Evolutionary conservation across 2,113 vertebrate genomes (phyloP).

Genomic region (Lophochroa leadbeateri): DNA sequence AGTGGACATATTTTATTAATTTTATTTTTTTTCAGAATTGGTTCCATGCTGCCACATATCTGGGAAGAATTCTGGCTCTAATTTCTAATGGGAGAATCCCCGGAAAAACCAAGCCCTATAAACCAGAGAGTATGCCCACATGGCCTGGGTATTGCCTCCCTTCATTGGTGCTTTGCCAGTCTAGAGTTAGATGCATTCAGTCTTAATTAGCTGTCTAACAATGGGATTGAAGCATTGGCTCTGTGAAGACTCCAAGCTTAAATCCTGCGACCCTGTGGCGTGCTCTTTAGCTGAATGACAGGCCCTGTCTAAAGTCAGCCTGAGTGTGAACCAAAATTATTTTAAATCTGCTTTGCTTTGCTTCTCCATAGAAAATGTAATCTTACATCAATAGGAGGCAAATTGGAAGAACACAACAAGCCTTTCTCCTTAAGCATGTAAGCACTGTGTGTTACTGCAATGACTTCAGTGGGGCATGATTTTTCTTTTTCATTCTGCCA

Average conservation of each 20-base stretch:
- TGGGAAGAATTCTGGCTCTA: neutral
- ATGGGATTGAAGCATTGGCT: neutral
- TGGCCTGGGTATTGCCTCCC: neutral
- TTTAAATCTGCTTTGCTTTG: constrained; percentile 13
- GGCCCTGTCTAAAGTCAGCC: neutral
- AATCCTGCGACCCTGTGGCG: neutral
- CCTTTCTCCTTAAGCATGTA: neutral
- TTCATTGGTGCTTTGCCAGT: neutral
- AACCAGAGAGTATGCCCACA: neutral
- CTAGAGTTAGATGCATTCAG: neutral
- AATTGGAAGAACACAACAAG: neutral
- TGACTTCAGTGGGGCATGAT: neutral
- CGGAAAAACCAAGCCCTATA: neutral
- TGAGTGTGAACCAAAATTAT: neutral
- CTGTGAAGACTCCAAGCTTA: neutral
- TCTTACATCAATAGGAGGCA: neutral
- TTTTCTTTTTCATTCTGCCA: neutral
- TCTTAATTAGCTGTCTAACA: neutral
- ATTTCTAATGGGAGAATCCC: neutral
- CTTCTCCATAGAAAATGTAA: neutral
- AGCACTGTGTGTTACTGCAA: neutral
- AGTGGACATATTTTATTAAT: fast-evolving
- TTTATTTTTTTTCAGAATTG: neutral
- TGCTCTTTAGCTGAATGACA: neutral
- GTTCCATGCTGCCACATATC: neutral